Evolutionary conservation across 30 jellyfish, hydroid and myxozoan genomes (phyloP), one percentile per base, ranked within the genome.

Genomic region (Aurelia aurita): DNA sequence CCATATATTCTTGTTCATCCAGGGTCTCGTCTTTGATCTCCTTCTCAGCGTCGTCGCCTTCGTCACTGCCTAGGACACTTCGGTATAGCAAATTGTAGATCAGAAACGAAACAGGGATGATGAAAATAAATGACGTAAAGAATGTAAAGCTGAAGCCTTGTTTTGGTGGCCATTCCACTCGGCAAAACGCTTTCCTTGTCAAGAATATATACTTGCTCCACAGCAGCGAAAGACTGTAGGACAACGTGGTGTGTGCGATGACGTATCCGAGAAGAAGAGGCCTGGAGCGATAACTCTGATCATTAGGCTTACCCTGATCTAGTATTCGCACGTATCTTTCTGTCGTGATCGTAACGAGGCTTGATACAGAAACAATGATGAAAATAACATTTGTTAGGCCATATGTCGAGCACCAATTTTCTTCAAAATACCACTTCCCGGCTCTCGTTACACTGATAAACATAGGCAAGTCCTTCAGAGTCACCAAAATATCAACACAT

Each of bases 161-260:
- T 28, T 86, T 75, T 18, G 98, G 98, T 49, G 98, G 98, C 98
- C 98, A 92, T 80, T 92, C 98, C 13, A 92, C 96, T 1, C 95
- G 98, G 74, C 98, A 92, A 84, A 77, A 86, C 0, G 98, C 96
- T 76, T 92, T 92, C 53, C 98, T 74, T 49, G 98, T 89, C 68
- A 92, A 61, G 80, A 92, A 92, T 45, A 92, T 89, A 74, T 92
- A 92, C 72, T 92, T 92, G 81, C 98, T 92, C 98, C 98, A 92
- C 73, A 92, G 68, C 67, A 92, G 84, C 14, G 98, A 92, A 59
- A 92, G 85, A 35, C 98, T 92, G 91, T 92, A 92, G 9, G 98
- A 92, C 53, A 92, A 87, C 10, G 98, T 92, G 8, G 98, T 92
- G 79, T 92, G 98, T 13, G 98, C 98, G 15, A 92, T 92, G 46